A percentile compares a stretch with the other conserved stretches of the same genome.
Conservation (phyloP, 2,113 vertebrate genomes). For the Otis tarda region DNA sequence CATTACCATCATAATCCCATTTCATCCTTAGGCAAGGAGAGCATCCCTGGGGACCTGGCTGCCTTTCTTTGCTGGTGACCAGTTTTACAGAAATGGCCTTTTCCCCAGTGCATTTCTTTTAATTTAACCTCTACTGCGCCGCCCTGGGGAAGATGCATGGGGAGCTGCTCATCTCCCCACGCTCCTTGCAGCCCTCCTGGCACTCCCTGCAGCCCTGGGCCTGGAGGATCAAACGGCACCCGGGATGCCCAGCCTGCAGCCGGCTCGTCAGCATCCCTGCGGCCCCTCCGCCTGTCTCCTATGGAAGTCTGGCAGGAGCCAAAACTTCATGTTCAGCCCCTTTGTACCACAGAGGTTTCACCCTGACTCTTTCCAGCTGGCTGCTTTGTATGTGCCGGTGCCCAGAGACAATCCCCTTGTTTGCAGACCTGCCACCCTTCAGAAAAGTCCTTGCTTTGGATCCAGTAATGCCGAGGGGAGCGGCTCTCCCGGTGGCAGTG, state of each 20-base stretch:
- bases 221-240: background rate
- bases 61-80: conserved; percentile 3
- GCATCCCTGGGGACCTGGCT: background rate
- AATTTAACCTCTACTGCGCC: background rate
- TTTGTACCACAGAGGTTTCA: background rate
- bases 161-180: background rate
- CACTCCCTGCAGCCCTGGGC: background rate
- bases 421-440: background rate
- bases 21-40: conserved; percentile 42
- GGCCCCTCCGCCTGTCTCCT: background rate
- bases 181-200: background rate
- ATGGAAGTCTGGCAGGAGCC: background rate
- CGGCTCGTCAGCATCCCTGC: background rate
- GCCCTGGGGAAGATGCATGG: background rate
- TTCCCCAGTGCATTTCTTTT: background rate
- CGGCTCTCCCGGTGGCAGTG: background rate
- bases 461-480: background rate
- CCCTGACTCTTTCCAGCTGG: background rate
- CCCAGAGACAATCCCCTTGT: background rate
- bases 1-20: conserved; percentile 29
- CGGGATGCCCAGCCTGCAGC: background rate
- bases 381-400: background rate
- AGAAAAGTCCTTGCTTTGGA: background rate
- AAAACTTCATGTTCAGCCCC: background rate
- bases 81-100: conserved; percentile 5